Percentiles rank a stretch among this genome's conserved stretches.
phyloP scores from a whole-genome alignment of 2,888 invertebrate species.

The Marronus borbonicus region DNA sequence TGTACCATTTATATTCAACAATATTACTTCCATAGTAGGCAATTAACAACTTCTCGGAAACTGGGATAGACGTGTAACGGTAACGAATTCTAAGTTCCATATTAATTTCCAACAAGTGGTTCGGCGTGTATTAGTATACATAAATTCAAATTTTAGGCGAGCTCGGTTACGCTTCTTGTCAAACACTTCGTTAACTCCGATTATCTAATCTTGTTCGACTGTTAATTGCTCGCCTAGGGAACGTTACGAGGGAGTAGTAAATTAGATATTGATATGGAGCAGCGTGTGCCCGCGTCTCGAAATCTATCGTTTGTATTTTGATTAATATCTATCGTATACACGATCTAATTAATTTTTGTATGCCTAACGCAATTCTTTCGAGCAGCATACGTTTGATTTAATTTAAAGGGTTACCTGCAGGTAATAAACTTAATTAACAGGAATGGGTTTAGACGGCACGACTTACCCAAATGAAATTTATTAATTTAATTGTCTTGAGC shows the following conservation, averaged over 20 bases:
- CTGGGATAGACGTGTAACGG: not conserved
- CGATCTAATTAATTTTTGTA: conserved; percentile 13
- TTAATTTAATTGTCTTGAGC: too few species aligned
- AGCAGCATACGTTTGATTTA: not conserved
- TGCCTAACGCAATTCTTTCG: not conserved
- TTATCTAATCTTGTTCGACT: conserved; percentile 36
- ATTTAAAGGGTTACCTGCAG: not conserved
- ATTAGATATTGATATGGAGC: conserved; percentile 7
- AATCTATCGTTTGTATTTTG: conserved; percentile 4
- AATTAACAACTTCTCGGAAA: not conserved
- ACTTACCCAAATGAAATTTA: too few species aligned
- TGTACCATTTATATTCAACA: not conserved
- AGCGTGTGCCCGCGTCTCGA: not conserved
- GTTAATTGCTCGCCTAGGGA: conserved; percentile 16
- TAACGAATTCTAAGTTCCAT: conserved; percentile 12
- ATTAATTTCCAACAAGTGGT: conserved; percentile 41
- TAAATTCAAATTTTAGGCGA: conserved; percentile 29
- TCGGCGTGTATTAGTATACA: conserved; percentile 11
- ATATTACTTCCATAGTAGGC: not conserved
- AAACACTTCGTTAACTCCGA: conserved; percentile 40
- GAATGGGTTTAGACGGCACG: not conserved
- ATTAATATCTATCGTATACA: not conserved
- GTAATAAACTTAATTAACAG: not conserved
- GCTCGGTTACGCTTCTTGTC: conserved; percentile 34
- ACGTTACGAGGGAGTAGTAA: not conserved